These are phyloP conservation scores for Micromussa lordhowensis DNA, from an alignment of 92 coral and sea anemone species.

Conservation along the genomic window DNA sequence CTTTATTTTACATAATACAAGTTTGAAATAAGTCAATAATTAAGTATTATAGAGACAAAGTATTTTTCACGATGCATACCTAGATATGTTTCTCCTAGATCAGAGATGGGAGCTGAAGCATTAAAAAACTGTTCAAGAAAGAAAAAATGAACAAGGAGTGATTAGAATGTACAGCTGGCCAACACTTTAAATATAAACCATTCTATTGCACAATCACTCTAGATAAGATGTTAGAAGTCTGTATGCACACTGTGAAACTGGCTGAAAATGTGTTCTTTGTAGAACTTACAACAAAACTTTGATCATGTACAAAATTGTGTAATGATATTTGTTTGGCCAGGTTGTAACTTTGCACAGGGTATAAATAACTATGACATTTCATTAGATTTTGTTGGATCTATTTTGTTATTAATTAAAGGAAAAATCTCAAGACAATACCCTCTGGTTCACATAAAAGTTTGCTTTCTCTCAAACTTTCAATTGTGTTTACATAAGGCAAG, in stretches of 20 bases:
- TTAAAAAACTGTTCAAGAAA: constrained; percentile 83
- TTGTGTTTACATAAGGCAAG: no score
- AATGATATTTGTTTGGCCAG: not conserved
- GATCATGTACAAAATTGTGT: no score
- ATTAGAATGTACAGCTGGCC: not conserved
- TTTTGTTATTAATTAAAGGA: no score
- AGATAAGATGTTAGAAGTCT: not conserved
- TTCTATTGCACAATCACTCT: not conserved
- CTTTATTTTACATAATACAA: no score
- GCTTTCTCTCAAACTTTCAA: no score
- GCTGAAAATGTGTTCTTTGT: no score
- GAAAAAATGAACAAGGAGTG: constrained; percentile 15
- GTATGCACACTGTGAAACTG: no score
- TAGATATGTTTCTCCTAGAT: constrained; percentile 76
- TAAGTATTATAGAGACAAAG: not conserved
- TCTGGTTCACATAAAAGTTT: no score
- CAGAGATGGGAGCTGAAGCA: constrained; percentile 76
- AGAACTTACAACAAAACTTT: no score
- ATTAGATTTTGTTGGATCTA: not conserved
- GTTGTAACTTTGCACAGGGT: not conserved
- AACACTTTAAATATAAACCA: not conserved
- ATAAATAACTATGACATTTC: not conserved
- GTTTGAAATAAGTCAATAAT: no score
- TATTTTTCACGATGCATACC: constrained; percentile 43
- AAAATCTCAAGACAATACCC: no score